Evolutionary conservation across 2,113 vertebrate species (phyloP).

Genomic region (Sialia sialis): DNA sequence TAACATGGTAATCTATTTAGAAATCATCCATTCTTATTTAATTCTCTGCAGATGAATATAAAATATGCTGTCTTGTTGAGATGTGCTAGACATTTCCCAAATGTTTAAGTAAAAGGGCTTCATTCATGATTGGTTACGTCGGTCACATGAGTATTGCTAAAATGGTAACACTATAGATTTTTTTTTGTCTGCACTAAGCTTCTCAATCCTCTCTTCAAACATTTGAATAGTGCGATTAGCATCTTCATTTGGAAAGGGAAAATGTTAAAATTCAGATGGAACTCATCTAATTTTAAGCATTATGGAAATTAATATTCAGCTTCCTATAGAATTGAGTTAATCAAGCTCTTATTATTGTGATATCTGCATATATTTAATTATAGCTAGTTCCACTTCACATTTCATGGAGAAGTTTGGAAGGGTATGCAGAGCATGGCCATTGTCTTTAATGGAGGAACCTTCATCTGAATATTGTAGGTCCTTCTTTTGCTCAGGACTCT

Average conservation of each 20-base stretch:
- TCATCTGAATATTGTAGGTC: background rate
- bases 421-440: background rate
- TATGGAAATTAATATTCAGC: constrained; percentile 33
- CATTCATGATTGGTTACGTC: background rate
- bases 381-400: background rate
- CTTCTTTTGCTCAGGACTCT: background rate
- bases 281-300: constrained; percentile 30
- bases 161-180: constrained; percentile 19
- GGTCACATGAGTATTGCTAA: constrained; percentile 17
- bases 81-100: background rate
- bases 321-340: constrained; percentile 51
- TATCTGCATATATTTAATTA: constrained; percentile 29
- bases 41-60: background rate
- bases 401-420: background rate
- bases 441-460: background rate
- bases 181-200: constrained; percentile 4
- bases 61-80: background rate
- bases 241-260: constrained; percentile 52
- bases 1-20: background rate
- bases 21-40: background rate
- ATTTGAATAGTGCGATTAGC: constrained; percentile 47
- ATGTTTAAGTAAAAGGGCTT: constrained; percentile 16
- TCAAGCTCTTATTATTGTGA: constrained; percentile 45
- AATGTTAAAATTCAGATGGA: constrained; percentile 41
- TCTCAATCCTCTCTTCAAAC: constrained; percentile 33